Evolutionary conservation across 2,888 invertebrate genomes (phyloP).

Genomic region (Sisyra terminalis): DNA sequence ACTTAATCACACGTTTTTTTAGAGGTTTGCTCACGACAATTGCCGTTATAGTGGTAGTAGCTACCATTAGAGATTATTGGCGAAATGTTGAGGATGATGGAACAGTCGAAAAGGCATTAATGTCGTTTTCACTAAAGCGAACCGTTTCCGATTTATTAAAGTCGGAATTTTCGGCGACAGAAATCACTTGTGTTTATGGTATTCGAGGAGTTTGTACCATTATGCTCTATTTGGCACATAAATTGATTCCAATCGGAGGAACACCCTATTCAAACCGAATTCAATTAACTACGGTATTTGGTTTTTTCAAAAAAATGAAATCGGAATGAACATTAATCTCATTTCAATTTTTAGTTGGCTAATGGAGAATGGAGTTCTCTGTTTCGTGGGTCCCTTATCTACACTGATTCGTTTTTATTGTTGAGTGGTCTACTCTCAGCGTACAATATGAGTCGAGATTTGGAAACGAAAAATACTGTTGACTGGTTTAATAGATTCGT

Average conservation of each 20-base stretch:
- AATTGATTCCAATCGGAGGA: constrained; percentile 43
- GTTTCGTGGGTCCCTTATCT: constrained; percentile 44
- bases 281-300: constrained; percentile 36
- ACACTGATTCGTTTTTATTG: constrained; percentile 48
- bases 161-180: constrained; percentile 30
- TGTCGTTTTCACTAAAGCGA: constrained; percentile 49
- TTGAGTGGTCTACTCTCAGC: constrained; percentile 48
- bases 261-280: constrained; percentile 46
- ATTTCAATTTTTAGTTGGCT: constrained; percentile 28
- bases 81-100: constrained; percentile 11
- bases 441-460: constrained; percentile 38
- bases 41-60: constrained; percentile 27
- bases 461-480: constrained; percentile 32
- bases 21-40: constrained; percentile 30
- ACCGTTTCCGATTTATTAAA: constrained; percentile 39
- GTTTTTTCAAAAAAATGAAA: not conserved
- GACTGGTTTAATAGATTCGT: constrained; percentile 38
- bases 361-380: constrained; percentile 40
- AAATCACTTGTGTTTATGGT: constrained; percentile 54
- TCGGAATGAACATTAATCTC: no score
- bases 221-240: constrained; percentile 45
- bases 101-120: constrained; percentile 17
- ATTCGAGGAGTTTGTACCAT: constrained; percentile 47
- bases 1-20: no score
- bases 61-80: constrained; percentile 29